Conservation (phyloP, 1,140 invertebrate genomes). For the Plutomurus gul region DNA sequence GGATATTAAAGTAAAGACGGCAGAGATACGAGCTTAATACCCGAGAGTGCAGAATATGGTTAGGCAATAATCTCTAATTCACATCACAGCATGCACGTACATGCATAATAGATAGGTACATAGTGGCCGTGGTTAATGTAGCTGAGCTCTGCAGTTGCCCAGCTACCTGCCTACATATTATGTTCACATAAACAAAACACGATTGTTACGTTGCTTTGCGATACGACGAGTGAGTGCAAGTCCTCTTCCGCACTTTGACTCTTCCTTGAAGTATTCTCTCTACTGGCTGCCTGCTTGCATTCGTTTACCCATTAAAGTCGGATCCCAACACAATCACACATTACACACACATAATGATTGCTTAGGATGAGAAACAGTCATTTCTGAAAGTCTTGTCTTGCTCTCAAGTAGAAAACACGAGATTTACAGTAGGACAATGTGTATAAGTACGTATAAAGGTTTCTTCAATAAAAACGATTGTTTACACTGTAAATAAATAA, state of each 20-base stretch:
- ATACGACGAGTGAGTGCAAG: neutral
- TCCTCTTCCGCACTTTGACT: slow-evolving; percentile 5
- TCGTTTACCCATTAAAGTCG: neutral
- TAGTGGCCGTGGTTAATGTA: neutral
- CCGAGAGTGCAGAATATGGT: neutral
- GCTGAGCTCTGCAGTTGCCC: neutral
- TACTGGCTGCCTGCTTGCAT: neutral
- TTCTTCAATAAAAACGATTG: too few relatives aligned
- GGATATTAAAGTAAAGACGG: too few relatives aligned
- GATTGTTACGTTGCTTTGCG: too few relatives aligned
- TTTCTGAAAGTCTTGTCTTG: too few relatives aligned
- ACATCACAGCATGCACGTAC: neutral
- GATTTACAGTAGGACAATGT: too few relatives aligned
- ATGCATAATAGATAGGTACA: neutral
- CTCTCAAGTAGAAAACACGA: too few relatives aligned
- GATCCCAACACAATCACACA: too few relatives aligned
- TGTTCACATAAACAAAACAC: neutral
- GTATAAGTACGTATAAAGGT: too few relatives aligned
- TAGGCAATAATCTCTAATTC: slow-evolving; percentile 10
- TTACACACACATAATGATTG: too few relatives aligned
- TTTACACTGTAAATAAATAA: too few relatives aligned
- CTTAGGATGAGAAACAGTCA: too few relatives aligned
- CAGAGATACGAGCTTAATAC: neutral
- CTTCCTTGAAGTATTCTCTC: neutral
- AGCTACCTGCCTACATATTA: neutral